phyloP scores from a whole-genome alignment of 2,888 invertebrate species.

The Dolomedes plantarius region DNA sequence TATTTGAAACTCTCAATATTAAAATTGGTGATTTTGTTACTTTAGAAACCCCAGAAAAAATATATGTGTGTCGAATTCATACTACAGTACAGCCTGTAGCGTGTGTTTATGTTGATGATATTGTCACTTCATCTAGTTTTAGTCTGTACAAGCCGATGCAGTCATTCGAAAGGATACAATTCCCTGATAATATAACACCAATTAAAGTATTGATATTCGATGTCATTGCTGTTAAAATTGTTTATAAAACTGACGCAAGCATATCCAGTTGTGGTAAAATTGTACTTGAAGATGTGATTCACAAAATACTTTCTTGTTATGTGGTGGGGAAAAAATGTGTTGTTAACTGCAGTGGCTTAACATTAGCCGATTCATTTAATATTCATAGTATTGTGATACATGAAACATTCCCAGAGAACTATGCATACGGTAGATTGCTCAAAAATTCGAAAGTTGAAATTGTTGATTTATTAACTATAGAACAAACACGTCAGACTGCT shows the following conservation, averaged over 20 bases:
- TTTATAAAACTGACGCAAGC: not conserved
- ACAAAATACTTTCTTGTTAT: conserved; percentile 10
- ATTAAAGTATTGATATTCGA: conserved; percentile 17
- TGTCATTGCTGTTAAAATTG: conserved; percentile 9
- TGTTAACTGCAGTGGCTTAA: conserved; percentile 15
- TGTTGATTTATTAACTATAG: not conserved
- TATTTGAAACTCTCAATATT: not conserved
- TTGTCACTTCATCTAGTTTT: conserved; percentile 4
- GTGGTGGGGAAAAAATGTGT: conserved; percentile 27
- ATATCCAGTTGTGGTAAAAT: not conserved
- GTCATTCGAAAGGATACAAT: not conserved
- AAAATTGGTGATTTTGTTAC: conserved; percentile 9
- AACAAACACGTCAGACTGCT: conserved; percentile 18
- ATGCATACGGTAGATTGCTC: conserved; percentile 22
- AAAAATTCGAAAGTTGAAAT: conserved; percentile 31
- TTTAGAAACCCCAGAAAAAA: not conserved
- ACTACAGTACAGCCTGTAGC: not conserved
- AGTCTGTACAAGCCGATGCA: not conserved
- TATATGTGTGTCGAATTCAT: conserved; percentile 15
- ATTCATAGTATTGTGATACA: conserved; percentile 26
- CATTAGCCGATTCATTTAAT: conserved; percentile 14
- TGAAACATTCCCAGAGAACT: conserved; percentile 17
- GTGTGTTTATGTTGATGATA: conserved; percentile 17
- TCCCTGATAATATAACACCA: not conserved
- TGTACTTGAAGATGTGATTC: not conserved